phyloP scores from a whole-genome alignment of 2,888 invertebrate species.

The Tachina fera region DNA sequence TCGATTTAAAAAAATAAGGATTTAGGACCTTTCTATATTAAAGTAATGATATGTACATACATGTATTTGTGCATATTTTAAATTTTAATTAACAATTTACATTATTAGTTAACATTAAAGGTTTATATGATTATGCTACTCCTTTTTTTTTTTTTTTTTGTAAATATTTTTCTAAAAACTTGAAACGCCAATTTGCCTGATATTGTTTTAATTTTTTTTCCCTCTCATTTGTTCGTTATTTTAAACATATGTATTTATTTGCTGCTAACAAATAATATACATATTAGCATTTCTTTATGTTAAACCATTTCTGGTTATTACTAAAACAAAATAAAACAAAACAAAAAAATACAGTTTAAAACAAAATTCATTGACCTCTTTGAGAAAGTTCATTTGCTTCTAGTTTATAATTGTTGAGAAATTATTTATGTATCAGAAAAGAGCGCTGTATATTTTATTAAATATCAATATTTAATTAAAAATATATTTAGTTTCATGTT shows the following conservation, averaged over 20 bases:
- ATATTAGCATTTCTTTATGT: conserved; percentile 19
- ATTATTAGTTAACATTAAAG: conserved; percentile 30
- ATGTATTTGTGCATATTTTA: background rate
- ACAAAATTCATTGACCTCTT: conserved; percentile 69
- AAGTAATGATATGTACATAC: too few species aligned
- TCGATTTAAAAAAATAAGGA: too few species aligned
- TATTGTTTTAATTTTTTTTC: background rate
- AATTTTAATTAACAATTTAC: conserved; percentile 34
- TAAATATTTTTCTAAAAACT: conserved; percentile 19
- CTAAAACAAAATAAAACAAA: background rate
- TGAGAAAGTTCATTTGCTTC: conserved; percentile 70
- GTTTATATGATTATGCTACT: conserved; percentile 11
- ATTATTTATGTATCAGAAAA: conserved; percentile 50
- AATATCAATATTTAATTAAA: conserved; percentile 1
- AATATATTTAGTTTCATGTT: background rate
- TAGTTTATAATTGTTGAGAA: conserved; percentile 68
- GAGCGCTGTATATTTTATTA: conserved; percentile 2
- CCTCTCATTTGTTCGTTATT: conserved; percentile 1
- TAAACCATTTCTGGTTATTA: conserved; percentile 27
- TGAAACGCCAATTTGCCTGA: background rate
- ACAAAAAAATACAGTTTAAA: background rate
- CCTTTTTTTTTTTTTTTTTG: background rate
- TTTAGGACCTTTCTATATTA: too few species aligned
- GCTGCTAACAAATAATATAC: conserved; percentile 25
- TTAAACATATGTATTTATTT: conserved; percentile 18